Evolutionary conservation across 2,113 vertebrate genomes (phyloP).

Genomic region (Ariopsis seemanni): DNA sequence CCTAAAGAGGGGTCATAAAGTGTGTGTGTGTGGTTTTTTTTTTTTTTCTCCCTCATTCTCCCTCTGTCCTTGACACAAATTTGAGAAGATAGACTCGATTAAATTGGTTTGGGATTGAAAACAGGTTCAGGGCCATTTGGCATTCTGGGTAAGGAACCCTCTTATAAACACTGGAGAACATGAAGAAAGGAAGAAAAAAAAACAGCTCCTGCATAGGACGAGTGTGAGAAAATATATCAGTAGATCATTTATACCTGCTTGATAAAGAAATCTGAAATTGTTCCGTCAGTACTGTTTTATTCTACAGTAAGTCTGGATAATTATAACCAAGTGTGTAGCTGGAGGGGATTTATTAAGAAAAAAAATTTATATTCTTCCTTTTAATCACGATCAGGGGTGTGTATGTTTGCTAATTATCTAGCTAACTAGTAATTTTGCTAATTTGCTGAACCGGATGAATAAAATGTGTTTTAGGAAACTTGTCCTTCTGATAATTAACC

Average conservation of each 20-base stretch:
- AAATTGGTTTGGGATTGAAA: slow-evolving; percentile 24
- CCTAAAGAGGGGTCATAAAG: neutral
- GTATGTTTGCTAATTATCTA: neutral
- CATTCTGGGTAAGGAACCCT: neutral
- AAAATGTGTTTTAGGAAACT: neutral
- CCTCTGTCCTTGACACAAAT: slow-evolving; percentile 25
- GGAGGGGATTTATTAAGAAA: neutral
- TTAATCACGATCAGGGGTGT: neutral
- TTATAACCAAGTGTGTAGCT: neutral
- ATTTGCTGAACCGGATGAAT: neutral
- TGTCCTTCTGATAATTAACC: neutral
- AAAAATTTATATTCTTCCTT: neutral
- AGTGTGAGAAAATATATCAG: neutral
- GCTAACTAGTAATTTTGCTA: neutral
- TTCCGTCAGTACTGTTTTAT: neutral
- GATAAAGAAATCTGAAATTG: neutral
- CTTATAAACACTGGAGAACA: neutral
- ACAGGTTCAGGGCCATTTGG: neutral
- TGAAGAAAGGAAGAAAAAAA: neutral
- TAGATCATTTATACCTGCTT: neutral
- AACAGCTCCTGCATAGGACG: neutral
- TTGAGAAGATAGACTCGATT: slow-evolving; percentile 9
- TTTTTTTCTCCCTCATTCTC: neutral
- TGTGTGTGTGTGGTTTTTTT: too few relatives aligned
- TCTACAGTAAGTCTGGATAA: neutral